Evolutionary conservation across 2,888 invertebrate genomes (phyloP).

Genomic region (Callyntrura sp.): DNA sequence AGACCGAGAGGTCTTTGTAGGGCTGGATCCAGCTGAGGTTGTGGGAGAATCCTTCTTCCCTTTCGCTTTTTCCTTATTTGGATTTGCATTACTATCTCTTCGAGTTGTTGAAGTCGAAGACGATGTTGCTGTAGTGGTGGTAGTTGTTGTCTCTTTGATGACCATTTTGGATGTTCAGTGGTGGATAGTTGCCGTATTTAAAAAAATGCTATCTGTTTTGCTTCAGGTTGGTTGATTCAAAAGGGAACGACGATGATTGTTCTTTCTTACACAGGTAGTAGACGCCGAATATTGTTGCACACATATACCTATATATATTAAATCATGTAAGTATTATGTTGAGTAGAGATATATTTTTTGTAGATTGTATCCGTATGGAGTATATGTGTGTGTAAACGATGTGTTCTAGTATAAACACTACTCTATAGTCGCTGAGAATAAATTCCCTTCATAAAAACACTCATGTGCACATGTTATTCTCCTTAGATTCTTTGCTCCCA

Average conservation of each 20-base stretch:
- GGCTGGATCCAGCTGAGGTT: slow-evolving; percentile 71
- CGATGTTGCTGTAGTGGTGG: slow-evolving; percentile 61
- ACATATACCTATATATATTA: not conserved
- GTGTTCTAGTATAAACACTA: not conserved
- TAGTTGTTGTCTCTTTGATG: slow-evolving; percentile 71
- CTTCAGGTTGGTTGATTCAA: slow-evolving; percentile 46
- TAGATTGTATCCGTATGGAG: slow-evolving; percentile 61
- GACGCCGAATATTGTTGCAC: not conserved
- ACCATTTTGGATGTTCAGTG: slow-evolving; percentile 57
- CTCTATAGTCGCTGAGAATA: not conserved
- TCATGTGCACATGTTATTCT: slow-evolving; percentile 42
- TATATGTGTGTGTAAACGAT: slow-evolving; percentile 28
- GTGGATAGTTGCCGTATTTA: slow-evolving; percentile 14
- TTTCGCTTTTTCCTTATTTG: slow-evolving; percentile 77
- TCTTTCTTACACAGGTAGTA: not conserved
- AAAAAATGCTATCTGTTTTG: slow-evolving; percentile 26
- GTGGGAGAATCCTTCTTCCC: slow-evolving; percentile 75
- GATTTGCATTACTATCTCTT: slow-evolving; percentile 71
- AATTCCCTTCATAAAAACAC: slow-evolving; percentile 1
- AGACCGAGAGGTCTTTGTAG: slow-evolving; percentile 65
- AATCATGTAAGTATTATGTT: not conserved
- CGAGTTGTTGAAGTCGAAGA: slow-evolving; percentile 57
- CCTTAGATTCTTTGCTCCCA: slow-evolving; percentile 41
- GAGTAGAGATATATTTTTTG: slow-evolving; percentile 20
- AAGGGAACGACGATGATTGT: slow-evolving; percentile 36